phyloP scores from a whole-genome alignment of 2,797 vertebrate genomes.

The Orestias chungarensis region DNA sequence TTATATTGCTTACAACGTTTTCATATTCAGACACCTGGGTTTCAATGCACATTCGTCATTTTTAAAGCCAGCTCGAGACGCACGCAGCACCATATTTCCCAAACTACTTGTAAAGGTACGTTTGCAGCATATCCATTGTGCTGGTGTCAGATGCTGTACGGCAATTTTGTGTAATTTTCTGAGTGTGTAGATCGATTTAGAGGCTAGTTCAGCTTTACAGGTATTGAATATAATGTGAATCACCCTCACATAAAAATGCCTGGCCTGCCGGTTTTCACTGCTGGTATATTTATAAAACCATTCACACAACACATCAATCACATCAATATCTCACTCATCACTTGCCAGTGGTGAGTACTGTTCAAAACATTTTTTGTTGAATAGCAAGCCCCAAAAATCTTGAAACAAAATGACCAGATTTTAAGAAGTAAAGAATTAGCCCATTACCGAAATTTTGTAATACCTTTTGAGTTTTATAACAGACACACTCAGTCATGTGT shows the following conservation, averaged over 20 bases:
- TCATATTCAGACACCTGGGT: constrained; percentile 45
- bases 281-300: constrained; percentile 31
- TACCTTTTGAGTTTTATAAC: too few species aligned
- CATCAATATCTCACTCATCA: constrained; percentile 28
- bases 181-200: constrained; percentile 38
- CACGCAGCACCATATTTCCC: constrained; percentile 27
- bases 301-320: constrained; percentile 34
- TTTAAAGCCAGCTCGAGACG: constrained; percentile 54
- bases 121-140: constrained; percentile 22
- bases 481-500: too few species aligned
- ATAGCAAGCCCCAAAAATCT: constrained; percentile 14
- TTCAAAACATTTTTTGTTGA: background rate
- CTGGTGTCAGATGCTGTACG: constrained; percentile 36
- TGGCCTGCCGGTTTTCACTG: constrained; percentile 28
- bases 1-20: constrained; percentile 53
- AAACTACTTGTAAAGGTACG: constrained; percentile 43
- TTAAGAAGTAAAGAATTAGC: too few species aligned
- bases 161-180: constrained; percentile 42
- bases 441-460: too few species aligned
- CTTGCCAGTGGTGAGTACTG: background rate
- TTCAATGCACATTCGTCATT: constrained; percentile 46
- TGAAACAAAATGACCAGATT: background rate
- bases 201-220: constrained; percentile 16
- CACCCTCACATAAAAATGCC: constrained; percentile 34
- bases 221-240: constrained; percentile 36